Conservation (phyloP, 2,113 vertebrate species). For the Crypturellus undulatus region DNA sequence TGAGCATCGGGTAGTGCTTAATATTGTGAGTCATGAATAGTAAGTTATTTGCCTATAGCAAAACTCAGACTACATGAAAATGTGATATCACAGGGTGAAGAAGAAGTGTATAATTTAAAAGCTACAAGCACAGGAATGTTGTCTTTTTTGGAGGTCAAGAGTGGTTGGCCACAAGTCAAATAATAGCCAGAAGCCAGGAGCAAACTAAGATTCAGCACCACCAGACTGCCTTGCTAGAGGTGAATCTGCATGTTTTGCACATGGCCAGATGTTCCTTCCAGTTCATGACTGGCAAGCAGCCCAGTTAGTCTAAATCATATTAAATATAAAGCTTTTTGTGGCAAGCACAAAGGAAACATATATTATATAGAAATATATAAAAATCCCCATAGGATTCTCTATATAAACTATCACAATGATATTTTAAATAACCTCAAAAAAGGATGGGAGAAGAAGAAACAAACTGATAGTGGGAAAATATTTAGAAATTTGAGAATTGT, state of each 20-base stretch:
- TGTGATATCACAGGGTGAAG: background rate
- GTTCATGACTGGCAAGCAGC: slow-evolving; percentile 46
- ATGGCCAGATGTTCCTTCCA: slow-evolving; percentile 57
- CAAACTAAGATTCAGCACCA: slow-evolving; percentile 3
- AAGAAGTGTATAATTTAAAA: background rate
- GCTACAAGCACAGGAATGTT: background rate
- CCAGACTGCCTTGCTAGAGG: background rate
- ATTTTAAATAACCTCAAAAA: background rate
- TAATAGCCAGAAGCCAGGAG: slow-evolving; percentile 4
- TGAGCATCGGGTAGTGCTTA: background rate
- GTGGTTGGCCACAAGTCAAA: slow-evolving; percentile 13
- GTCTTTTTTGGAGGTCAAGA: background rate
- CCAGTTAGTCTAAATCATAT: slow-evolving; percentile 31
- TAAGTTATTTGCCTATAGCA: background rate
- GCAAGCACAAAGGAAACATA: background rate
- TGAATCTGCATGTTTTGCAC: slow-evolving; percentile 22
- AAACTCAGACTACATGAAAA: background rate
- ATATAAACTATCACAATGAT: slow-evolving; percentile 8
- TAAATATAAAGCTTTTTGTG: slow-evolving; percentile 31
- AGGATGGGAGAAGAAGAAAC: background rate
- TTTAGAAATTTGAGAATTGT: background rate
- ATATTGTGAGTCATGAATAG: background rate
- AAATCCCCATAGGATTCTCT: background rate
- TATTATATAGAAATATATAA: background rate
- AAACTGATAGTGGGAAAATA: background rate